These are phyloP conservation scores for Oxyteleia sp. DNA, from an alignment of 2,888 invertebrate genomes.

Conservation along the genomic window DNA sequence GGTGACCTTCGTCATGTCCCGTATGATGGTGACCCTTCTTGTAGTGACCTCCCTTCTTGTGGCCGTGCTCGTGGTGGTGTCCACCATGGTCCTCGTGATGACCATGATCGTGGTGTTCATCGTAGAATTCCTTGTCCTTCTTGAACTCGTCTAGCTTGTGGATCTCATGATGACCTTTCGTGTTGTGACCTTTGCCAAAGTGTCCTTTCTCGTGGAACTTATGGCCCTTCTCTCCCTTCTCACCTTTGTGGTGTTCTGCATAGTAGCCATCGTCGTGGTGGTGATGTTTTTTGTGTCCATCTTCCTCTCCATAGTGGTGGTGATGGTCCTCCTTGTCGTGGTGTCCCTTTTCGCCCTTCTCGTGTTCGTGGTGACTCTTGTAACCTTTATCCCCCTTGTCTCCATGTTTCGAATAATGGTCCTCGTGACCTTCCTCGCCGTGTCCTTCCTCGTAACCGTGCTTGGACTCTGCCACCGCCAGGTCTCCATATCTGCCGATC, in stretches of 20 bases:
- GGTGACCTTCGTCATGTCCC: conserved; percentile 48
- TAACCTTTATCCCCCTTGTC: no score
- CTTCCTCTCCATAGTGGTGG: conserved; percentile 48
- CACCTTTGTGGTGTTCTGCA: conserved; percentile 49
- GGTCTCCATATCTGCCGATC: no score
- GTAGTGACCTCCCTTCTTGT: conserved; percentile 61
- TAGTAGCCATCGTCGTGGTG: conserved; percentile 56
- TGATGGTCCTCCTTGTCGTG: no score
- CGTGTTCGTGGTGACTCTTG: no score
- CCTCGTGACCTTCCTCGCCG: no score
- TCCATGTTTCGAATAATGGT: no score
- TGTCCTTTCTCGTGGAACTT: conserved; percentile 56
- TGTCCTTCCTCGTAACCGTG: no score
- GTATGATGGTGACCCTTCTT: conserved; percentile 57
- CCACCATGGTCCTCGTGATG: conserved; percentile 58
- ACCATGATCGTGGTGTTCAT: conserved; percentile 58
- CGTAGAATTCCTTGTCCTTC: conserved; percentile 58
- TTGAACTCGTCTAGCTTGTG: conserved; percentile 59
- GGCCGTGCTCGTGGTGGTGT: conserved; percentile 53
- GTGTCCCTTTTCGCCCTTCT: no score
- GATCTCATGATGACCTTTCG: conserved; percentile 53
- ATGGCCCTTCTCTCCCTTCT: conserved; percentile 51
- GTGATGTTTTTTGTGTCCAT: conserved; percentile 48
- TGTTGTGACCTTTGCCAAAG: conserved; percentile 55
- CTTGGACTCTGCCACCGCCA: no score